These are phyloP conservation scores for Myotis brandtii DNA, from an alignment of 2,113 vertebrate species.

Conservation along the genomic window DNA sequence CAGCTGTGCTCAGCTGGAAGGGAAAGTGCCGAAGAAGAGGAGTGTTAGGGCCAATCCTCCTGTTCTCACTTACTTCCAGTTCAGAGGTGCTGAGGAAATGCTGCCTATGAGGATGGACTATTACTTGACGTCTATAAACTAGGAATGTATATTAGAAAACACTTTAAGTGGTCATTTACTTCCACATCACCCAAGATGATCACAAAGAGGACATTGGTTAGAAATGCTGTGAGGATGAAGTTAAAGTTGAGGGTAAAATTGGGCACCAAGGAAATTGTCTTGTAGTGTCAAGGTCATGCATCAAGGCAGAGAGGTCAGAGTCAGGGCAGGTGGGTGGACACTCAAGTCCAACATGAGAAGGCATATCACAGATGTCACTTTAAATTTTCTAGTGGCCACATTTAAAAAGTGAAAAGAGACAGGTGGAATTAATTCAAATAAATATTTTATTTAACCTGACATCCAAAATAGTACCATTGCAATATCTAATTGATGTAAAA, in stretches of 20 bases:
- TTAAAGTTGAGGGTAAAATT: background rate
- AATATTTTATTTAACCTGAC: background rate
- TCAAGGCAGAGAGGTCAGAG: background rate
- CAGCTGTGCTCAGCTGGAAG: background rate
- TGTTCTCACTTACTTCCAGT: background rate
- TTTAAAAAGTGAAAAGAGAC: slow-evolving; percentile 2
- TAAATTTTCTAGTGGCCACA: background rate
- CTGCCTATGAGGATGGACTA: background rate
- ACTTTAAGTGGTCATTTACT: background rate
- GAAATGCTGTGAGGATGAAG: background rate
- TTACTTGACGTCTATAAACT: background rate
- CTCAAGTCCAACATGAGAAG: background rate
- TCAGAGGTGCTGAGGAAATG: background rate
- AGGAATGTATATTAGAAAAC: background rate
- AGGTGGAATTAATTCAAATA: slow-evolving; percentile 20
- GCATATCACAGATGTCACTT: background rate
- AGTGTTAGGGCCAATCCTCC: background rate
- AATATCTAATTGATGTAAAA: slow-evolving; percentile 3
- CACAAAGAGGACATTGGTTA: background rate
- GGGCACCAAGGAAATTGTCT: background rate
- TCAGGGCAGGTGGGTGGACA: background rate
- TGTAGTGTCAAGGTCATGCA: background rate
- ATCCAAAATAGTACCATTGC: slow-evolving; percentile 31
- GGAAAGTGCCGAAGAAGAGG: background rate
- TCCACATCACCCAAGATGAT: background rate